Evolutionary conservation across 2,888 invertebrate genomes (phyloP), one percentile per base, ranked within the genome.

Genomic region (Malthinus seriepunctatus): DNA sequence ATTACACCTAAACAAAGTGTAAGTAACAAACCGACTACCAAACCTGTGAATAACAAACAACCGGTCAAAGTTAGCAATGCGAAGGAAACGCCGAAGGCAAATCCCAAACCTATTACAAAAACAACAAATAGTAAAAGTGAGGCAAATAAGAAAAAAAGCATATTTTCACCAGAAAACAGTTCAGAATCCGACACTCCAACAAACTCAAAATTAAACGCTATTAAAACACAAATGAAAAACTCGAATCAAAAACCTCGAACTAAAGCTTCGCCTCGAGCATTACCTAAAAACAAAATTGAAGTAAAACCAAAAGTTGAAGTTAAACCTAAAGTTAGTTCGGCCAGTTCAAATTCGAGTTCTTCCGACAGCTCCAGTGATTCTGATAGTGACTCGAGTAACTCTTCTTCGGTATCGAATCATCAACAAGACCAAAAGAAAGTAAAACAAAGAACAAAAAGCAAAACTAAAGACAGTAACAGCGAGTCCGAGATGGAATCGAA

Each of bases 101-200:
- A 57, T 76, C 68, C 73, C 12, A 80, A 78, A 60, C 3, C 35
- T 5, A 34, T 10, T 10, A 48, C n/a, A 2, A 15, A 31, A n/a
- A 6, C 32, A 12, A 50, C n/a, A 60, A 62, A 32, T 42, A 15
- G 52, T 59, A 49, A 73, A 71, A 52, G 57, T 59, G 76, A 75
- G 64, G 63, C 68, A 35, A 76, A 71, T 39, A 89, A 88, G 71
- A 89, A 88, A 74, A 90, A 89, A 73, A 90, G 91, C 71, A 91
- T 91, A 70, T 91, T 91, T 71, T 91, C 91, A 51, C 91, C 91
- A 0, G 91, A 90, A 66, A 91, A 91, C 64, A 86, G 86, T 63
- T 86, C 86, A n/a, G 87, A 86, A 69, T 86, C 86, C 64, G 82
- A 83, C 59, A 74, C 72, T 48, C 76, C 79, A 11, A 71, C 76